phyloP scores from a whole-genome alignment of 2,888 invertebrate genomes.

The Lasioglossum marginatum region DNA sequence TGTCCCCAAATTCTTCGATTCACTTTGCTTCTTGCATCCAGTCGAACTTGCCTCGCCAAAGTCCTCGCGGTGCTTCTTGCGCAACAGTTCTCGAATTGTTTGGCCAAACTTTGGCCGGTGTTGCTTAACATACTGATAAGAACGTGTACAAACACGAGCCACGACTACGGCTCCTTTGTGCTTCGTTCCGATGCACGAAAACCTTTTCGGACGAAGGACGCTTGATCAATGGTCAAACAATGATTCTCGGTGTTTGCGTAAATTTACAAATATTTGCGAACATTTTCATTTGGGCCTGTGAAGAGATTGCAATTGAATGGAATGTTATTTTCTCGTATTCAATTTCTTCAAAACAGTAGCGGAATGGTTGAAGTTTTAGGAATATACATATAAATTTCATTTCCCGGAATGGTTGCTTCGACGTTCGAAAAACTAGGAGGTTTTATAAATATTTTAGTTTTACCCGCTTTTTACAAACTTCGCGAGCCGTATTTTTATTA shows the following conservation, averaged over 20 bases:
- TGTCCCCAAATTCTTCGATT: too few species aligned
- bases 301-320: neutral
- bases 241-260: neutral
- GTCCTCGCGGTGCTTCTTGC: neutral
- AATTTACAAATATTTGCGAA: neutral
- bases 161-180: neutral
- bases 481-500: neutral
- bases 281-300: too few species aligned
- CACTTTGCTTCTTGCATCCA: neutral
- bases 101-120: neutral
- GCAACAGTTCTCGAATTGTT: neutral
- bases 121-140: neutral
- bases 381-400: neutral
- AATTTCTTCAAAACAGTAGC: neutral
- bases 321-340: neutral
- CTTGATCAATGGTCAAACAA: neutral
- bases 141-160: neutral
- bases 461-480: neutral
- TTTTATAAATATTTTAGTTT: neutral
- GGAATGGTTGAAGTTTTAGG: neutral
- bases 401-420: neutral
- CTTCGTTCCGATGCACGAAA: neutral
- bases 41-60: neutral
- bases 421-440: neutral
- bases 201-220: neutral